These are phyloP conservation scores for Platorchestia sp. DNA, from an alignment of 1,140 invertebrate species.

Conservation along the genomic window DNA sequence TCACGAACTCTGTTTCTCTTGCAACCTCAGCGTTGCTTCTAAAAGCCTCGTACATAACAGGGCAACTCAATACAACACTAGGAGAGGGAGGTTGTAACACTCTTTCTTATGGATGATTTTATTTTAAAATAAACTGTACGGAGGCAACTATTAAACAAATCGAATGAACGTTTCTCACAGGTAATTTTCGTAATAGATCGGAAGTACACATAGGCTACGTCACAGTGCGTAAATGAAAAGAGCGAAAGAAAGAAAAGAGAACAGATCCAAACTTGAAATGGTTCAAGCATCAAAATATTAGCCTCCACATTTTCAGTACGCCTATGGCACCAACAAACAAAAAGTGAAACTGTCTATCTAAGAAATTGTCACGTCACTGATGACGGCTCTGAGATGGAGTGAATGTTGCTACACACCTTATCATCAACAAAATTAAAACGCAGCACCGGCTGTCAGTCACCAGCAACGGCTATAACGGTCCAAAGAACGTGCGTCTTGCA, in stretches of 20 bases:
- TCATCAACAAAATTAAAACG: neutral
- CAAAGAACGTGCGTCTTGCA: neutral
- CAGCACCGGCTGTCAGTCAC: neutral
- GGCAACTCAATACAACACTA: neutral
- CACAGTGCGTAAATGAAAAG: too few species aligned
- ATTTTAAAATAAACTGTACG: too few species aligned
- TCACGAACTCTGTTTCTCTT: neutral
- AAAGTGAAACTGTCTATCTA: neutral
- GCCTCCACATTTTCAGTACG: too few species aligned
- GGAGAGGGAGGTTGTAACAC: neutral
- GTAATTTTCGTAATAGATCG: too few species aligned
- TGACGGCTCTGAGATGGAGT: neutral
- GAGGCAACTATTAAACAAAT: too few species aligned
- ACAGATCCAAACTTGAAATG: neutral
- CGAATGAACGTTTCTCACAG: too few species aligned
- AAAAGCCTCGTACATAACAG: neutral
- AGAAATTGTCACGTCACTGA: neutral
- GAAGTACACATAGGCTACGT: too few species aligned
- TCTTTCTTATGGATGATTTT: too few species aligned
- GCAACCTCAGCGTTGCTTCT: neutral
- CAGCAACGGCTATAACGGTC: slow-evolving; percentile 2
- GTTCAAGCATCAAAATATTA: neutral
- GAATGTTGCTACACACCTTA: neutral
- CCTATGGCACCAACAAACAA: neutral
- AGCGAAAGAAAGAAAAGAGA: neutral